Evolutionary conservation across 2,888 invertebrate genomes (phyloP).

Genomic region (Dryobota labecula): DNA sequence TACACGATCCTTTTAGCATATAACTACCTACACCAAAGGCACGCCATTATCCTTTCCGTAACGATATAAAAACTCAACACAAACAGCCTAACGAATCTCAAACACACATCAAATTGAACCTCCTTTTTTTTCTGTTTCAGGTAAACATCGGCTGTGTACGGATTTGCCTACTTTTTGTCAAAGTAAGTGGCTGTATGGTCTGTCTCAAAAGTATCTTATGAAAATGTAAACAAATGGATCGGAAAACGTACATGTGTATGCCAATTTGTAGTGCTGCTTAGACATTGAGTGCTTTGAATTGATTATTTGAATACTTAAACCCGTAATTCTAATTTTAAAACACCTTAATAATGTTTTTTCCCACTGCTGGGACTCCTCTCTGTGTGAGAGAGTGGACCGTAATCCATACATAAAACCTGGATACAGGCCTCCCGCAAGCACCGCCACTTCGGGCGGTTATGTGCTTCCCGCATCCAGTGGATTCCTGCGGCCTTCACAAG

Average conservation of each 20-base stretch:
- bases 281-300: neutral
- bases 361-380: no score
- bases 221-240: neutral
- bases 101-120: slow-evolving; percentile 42
- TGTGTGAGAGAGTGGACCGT: no score
- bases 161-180: slow-evolving; percentile 48
- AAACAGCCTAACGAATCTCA: slow-evolving; percentile 44
- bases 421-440: no score
- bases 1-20: slow-evolving; percentile 2
- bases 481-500: no score
- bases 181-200: slow-evolving; percentile 54
- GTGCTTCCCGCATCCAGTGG: no score
- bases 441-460: no score
- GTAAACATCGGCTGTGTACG: slow-evolving; percentile 53
- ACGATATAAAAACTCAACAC: slow-evolving; percentile 36
- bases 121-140: slow-evolving; percentile 58
- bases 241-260: neutral
- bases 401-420: no score
- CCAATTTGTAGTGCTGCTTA: neutral
- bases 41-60: slow-evolving; percentile 39
- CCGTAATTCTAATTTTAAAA: no score
- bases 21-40: neutral
- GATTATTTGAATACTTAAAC: neutral
- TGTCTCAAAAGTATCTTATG: neutral
- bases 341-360: no score